Evolutionary conservation across 2,888 invertebrate genomes (phyloP).

Genomic region (Epirrita christyi): DNA sequence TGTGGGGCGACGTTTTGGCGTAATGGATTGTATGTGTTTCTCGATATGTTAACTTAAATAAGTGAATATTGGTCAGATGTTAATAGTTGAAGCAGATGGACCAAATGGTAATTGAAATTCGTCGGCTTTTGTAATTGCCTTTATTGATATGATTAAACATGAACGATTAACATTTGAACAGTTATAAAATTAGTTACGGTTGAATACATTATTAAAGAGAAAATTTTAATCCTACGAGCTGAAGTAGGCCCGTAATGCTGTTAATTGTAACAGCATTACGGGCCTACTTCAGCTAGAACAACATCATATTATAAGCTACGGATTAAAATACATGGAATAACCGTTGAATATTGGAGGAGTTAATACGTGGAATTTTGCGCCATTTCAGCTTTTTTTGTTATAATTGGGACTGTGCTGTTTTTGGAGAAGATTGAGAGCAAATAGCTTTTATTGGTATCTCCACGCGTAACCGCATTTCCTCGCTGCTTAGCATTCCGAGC

Average conservation of each 20-base stretch:
- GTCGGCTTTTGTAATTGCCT: slow-evolving; percentile 20
- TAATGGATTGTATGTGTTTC: slow-evolving; percentile 52
- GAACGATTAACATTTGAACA: slow-evolving; percentile 12
- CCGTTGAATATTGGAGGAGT: slow-evolving; percentile 4
- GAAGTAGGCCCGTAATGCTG: no score
- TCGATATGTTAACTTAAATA: not conserved
- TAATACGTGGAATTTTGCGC: slow-evolving; percentile 16
- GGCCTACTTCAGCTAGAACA: not conserved
- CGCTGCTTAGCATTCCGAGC: not conserved
- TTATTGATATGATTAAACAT: slow-evolving; percentile 26
- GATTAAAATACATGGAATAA: slow-evolving; percentile 3
- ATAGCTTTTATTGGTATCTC: slow-evolving; percentile 3
- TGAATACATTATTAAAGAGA: slow-evolving; percentile 2
- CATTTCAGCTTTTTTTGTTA: not conserved
- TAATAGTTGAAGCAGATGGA: not conserved
- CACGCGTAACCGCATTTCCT: not conserved
- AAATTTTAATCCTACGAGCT: slow-evolving; percentile 12
- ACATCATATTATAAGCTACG: slow-evolving; percentile 1
- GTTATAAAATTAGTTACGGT: slow-evolving; percentile 7
- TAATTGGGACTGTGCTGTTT: not conserved
- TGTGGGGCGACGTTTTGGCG: slow-evolving; percentile 49
- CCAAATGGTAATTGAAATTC: slow-evolving; percentile 15
- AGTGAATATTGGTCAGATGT: not conserved
- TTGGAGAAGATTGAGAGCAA: no score
- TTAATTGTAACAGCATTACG: slow-evolving; percentile 9